Evolutionary conservation across 2,888 invertebrate genomes (phyloP).

Genomic region (Synanthedon andrenaeformis): DNA sequence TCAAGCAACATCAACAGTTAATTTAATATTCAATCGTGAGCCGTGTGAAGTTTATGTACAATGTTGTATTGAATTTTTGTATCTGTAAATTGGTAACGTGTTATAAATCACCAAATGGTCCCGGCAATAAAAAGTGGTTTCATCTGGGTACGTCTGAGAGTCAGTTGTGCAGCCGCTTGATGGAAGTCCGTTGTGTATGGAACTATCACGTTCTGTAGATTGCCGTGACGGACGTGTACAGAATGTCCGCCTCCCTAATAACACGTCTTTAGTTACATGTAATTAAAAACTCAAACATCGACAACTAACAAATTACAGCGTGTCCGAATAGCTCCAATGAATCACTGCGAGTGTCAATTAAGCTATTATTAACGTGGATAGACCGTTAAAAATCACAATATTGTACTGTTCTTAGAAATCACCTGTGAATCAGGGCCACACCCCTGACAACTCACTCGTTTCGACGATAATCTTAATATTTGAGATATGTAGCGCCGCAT

Average conservation of each 20-base stretch:
- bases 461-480: constrained; percentile 46
- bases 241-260: constrained; percentile 50
- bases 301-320: constrained; percentile 55
- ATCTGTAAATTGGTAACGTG: constrained; percentile 18
- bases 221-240: constrained; percentile 47
- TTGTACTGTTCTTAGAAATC: constrained; percentile 44
- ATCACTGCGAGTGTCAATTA: constrained; percentile 55
- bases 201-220: constrained; percentile 27
- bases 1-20: constrained; percentile 36
- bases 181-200: constrained; percentile 8
- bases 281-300: constrained; percentile 67
- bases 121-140: constrained; percentile 20
- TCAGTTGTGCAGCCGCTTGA: constrained; percentile 15
- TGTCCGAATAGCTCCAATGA: constrained; percentile 38
- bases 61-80: constrained; percentile 9
- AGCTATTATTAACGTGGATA: constrained; percentile 45
- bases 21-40: constrained; percentile 35
- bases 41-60: constrained; percentile 16
- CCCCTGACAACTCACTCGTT: constrained; percentile 51
- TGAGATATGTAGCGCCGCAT: constrained; percentile 41
- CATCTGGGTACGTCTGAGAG: constrained; percentile 27
- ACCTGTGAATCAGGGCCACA: constrained; percentile 49
- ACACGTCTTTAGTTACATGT: constrained; percentile 57
- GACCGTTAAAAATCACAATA: constrained; percentile 45
- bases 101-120: constrained; percentile 24